Base-by-base conservation (phyloP, 2,113 vertebrate species). In the Cephalopterus ornatus region DNA sequence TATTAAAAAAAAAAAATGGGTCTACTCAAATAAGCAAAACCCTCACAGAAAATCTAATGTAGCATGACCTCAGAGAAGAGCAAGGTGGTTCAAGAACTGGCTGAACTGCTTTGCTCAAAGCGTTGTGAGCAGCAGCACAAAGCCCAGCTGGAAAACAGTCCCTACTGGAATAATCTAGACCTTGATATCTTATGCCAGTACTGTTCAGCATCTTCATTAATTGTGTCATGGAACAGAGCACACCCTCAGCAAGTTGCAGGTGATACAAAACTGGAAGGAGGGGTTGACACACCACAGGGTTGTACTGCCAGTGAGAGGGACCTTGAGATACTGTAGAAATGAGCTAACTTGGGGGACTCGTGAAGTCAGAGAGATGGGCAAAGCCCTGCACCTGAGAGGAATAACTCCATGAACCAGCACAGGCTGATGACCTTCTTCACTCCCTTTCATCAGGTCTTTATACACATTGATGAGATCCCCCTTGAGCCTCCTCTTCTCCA, bases 321-420 rank as follows among this genome's bases (percentile, higher is more conserved):
- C 30, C 30, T 47, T 0, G 0, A 73, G 49, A 63, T 20, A 44
- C 37, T 39, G 49, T 3, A 63, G n/a, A 70, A 58, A 83, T 6
- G 13, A 12, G 14, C 9, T 33, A 70, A 5, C 27, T 1, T 15
- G 8, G 32, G 7, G 39, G 5, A 26, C 9, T 70, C 21, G 2
- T 2, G 2, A 37, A 58, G 15, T 49, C 20, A 30, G 6, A 14
- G 44, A 30, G 17, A 28, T 13, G 14, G 22, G 27, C 3, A 63
- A 82, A 53, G 52, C 39, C 11, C 37, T 52, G 53, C 14, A 37
- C 17, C 44, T 18, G 8, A 12, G 70, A 63, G 23, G 32, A 82
- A 37, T 5, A 73, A 73, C 27, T 10, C n/a, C 0, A 0, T 22
- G 32, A 28, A 26, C n/a, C 41, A 72, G 13, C 15, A 20, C 11